Evolutionary conservation across 2,797 vertebrate genomes (phyloP), one percentile per base, ranked within the genome.

Genomic region (Valencia hispanica): DNA sequence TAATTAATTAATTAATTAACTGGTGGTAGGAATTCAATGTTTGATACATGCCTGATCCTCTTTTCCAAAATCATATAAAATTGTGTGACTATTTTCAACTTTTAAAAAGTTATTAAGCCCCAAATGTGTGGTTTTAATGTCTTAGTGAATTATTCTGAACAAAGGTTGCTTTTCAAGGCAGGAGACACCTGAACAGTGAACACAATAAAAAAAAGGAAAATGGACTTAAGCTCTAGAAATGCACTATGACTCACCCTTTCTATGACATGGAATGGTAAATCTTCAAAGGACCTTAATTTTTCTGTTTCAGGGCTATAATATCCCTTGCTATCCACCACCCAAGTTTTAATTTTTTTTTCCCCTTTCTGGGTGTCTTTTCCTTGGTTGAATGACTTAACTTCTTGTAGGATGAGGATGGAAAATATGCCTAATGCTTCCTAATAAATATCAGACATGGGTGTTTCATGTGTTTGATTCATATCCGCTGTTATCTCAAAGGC

Each of bases 381-480:
- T 75, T 59, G 68, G 55, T 85, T 77, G 71, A 68, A 47, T 84
- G 86, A 89, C 85, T n/a, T 82, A 86, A 88, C 50, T 48, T 84
- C 73, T 85, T 78, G 79, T 68, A 86, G 41, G 61, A 78, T 20
- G 30, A 85, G 75, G 51, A 18, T 77, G 83, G 84, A 88, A 88
- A 83, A 86, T 84, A 80, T 79, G 72, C 10, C 57, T 41, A 76
- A 71, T 72, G 25, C 5, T 50, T 66, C 34, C 78, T 84, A 89
- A 90, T 88, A 81, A 84, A 79, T 79, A 78, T 86, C 87, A 86
- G 85, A 91, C 61, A 75, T 25, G 78, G 83, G 81, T 75, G 77
- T 87, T 81, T 82, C 79, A 68, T 63, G 79, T 45, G 73, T 78
- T 74, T 86, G 81, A 89, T 72, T 85, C 84, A 89, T 76, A 86